Evolutionary conservation across 2,888 invertebrate genomes (phyloP), one percentile per base, ranked within the genome.

Genomic region (Drosophila maculinotata): DNA sequence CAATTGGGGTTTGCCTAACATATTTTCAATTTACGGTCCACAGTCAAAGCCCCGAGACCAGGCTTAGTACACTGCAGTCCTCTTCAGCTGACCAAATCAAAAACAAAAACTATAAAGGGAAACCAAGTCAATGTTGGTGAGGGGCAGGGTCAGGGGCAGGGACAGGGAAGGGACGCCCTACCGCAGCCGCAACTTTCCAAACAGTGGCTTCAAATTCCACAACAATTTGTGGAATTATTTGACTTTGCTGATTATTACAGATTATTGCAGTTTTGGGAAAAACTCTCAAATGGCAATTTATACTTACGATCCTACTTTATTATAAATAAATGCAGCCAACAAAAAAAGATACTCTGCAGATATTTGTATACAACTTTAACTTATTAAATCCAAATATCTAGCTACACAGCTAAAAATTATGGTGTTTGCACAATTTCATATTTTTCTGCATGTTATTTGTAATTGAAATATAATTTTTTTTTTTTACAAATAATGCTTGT

Each of bases 21-120:
- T 75, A 78, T 78, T 79, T 77, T 66, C 69, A 69, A 79, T 69
- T 76, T 72, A 48, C 68, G 66, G 33, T 47, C 45, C 17, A 51
- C 49, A 57, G 14, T 35, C 39, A 30, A 15, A 14, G 6, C n/a
- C 20, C 26, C 38, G 20, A 7, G 20, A 7, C 15, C 64, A 48
- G 47, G 47, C 56, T 49, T 42, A 42, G 42, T 49, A 28, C 45
- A 44, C 39, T 51, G 41, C 57, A 44, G 23, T 56, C 42, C 49
- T 12, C 25, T 26, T 15, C 58, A 28, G 10, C 31, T 58, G 31
- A 42, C 47, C 52, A 36, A 49, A 52, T 47, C 45, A 35, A 48
- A 54, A 59, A 51, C 56, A 42, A 42, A 59, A 52, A 63, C 35
- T 28, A 33, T 30, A 35, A 45, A 44, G 31, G 31, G 17, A 54